A percentile compares a stretch with the other conserved stretches of the same genome.
phyloP scores from a whole-genome alignment of 2,888 invertebrate species.

The Phytoseiulus persimilis region DNA sequence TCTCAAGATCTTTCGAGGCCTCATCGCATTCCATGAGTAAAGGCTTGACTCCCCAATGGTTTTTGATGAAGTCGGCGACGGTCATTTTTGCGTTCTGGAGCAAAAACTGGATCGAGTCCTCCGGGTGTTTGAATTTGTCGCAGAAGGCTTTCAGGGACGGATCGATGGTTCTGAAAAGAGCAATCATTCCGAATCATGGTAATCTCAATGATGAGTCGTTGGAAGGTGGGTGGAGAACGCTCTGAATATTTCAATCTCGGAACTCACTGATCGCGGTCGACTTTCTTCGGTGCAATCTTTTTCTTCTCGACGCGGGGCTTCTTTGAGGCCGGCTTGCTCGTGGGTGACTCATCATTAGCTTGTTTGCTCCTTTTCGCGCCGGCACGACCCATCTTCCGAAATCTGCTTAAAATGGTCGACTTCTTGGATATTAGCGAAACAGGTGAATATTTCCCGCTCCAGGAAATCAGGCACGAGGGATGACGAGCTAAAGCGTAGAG shows the following conservation, averaged over 20 bases:
- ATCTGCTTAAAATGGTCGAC: not conserved
- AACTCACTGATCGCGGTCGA: not conserved
- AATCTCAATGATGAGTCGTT: not conserved
- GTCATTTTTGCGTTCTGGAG: conserved; percentile 9
- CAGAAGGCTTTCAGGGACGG: not conserved
- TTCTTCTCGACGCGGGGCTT: not conserved
- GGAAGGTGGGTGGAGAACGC: too few species aligned
- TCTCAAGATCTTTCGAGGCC: not conserved
- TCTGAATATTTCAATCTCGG: not conserved
- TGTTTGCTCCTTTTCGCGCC: not conserved
- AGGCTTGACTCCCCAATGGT: not conserved
- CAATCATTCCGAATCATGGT: too few species aligned
- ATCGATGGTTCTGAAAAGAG: not conserved
- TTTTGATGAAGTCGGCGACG: conserved; percentile 18
- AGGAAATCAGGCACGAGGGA: too few species aligned
- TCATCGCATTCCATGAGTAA: not conserved
- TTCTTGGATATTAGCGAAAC: not conserved
- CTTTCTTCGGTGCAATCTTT: not conserved
- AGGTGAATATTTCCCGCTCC: too few species aligned
- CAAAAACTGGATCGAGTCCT: not conserved
- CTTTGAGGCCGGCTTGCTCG: not conserved
- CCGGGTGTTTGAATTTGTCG: conserved; percentile 5
- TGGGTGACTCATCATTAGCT: not conserved
- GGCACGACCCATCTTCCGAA: not conserved
- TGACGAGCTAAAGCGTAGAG: too few species aligned